Percentiles rank a stretch among this genome's conserved stretches.
Conservation (phyloP, 23 tunicate genomes). For the Halocynthia roretzi region DNA sequence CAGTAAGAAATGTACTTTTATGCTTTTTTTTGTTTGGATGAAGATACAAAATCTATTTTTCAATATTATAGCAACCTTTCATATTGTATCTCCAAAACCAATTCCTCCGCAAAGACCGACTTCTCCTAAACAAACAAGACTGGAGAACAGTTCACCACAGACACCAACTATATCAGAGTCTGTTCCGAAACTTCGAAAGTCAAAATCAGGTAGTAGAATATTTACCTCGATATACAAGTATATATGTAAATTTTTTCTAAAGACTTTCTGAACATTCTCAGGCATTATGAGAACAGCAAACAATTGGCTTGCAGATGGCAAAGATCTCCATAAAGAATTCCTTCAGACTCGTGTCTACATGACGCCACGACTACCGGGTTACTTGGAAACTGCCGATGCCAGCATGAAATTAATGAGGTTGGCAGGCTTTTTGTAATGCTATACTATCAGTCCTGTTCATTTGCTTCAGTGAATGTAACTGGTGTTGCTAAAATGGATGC, state of each 20-base stretch:
- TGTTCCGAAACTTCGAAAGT: no score
- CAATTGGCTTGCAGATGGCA: conserved; percentile 72
- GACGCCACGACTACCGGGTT: conserved; percentile 66
- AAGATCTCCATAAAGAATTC: conserved; percentile 59
- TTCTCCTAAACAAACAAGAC: conserved; percentile 32
- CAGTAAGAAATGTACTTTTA: background rate
- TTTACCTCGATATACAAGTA: no score
- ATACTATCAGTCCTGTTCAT: no score
- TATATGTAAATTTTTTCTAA: no score
- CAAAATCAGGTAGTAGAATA: no score
- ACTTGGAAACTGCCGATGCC: conserved; percentile 26
- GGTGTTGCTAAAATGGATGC: no score
- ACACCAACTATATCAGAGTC: no score
- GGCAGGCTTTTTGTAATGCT: no score
- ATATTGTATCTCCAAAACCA: conserved; percentile 9
- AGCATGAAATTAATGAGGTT: conserved; percentile 9
- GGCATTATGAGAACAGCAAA: conserved; percentile 26
- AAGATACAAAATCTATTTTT: background rate
- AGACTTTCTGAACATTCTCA: background rate
- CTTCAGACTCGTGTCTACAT: conserved; percentile 15
- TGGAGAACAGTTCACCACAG: background rate
- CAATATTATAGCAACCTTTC: background rate
- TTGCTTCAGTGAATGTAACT: no score
- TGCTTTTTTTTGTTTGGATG: background rate
- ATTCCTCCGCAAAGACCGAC: conserved; percentile 86